Evolutionary conservation across 2,113 vertebrate genomes (phyloP).

Genomic region (Gila orcuttii): DNA sequence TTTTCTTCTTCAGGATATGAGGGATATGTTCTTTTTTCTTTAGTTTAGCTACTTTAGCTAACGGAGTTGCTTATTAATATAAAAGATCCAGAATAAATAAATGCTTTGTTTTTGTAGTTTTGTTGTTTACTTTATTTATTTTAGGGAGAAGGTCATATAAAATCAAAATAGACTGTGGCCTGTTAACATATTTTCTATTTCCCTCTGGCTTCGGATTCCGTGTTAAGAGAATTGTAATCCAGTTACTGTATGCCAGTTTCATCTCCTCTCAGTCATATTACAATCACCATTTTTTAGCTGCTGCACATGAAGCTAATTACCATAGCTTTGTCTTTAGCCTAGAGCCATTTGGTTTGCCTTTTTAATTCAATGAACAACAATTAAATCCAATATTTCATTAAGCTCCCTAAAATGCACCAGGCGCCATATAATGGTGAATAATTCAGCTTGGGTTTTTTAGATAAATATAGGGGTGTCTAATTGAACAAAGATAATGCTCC

Average conservation of each 20-base stretch:
- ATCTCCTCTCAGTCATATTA: slow-evolving; percentile 36
- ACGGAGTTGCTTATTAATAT: slow-evolving; percentile 17
- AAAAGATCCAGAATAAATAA: background rate
- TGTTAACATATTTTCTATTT: slow-evolving; percentile 23
- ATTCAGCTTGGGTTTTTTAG: slow-evolving; percentile 70
- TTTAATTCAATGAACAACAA: slow-evolving; percentile 57
- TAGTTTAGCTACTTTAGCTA: background rate
- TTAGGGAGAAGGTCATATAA: background rate
- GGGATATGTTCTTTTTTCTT: background rate
- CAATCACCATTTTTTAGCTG: slow-evolving; percentile 41
- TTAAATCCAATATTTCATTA: slow-evolving; percentile 61
- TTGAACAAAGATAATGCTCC: slow-evolving; percentile 71
- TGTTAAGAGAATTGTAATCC: slow-evolving; percentile 33
- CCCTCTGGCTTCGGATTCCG: background rate
- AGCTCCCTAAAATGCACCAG: slow-evolving; percentile 45
- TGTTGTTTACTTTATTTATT: background rate
- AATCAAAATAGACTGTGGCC: background rate
- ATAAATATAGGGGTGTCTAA: slow-evolving; percentile 73
- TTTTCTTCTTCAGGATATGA: background rate
- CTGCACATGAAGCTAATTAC: slow-evolving; percentile 55
- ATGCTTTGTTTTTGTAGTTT: background rate
- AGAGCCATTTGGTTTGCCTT: slow-evolving; percentile 56
- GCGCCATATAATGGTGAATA: slow-evolving; percentile 69
- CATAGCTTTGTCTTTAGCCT: slow-evolving; percentile 59
- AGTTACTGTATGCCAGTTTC: slow-evolving; percentile 4